Conservation (phyloP, 2,113 vertebrate species). For the Cichladusa arquata region DNA sequence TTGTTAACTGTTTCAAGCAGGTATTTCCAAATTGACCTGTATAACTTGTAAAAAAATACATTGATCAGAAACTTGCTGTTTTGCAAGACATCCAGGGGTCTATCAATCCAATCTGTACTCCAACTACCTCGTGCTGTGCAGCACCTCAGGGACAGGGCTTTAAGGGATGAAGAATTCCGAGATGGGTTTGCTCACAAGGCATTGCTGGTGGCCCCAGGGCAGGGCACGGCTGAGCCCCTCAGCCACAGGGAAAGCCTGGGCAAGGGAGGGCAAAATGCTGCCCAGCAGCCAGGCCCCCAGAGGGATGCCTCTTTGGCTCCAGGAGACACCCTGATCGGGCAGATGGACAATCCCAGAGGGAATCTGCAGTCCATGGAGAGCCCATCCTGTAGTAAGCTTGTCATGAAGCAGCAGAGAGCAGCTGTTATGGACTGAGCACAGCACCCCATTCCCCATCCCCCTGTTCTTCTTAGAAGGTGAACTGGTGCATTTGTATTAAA, state of each 20-base stretch:
- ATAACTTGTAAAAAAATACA: neutral
- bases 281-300: accelerated
- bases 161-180: neutral
- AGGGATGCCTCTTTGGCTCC: too few species aligned
- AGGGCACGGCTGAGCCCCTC: neutral
- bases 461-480: neutral
- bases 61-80: neutral
- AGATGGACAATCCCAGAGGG: neutral
- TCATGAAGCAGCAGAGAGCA: neutral
- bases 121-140: neutral
- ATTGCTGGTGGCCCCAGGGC: accelerated
- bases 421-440: accelerated
- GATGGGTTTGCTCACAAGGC: neutral
- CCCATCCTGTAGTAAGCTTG: neutral
- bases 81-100: neutral
- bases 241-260: accelerated
- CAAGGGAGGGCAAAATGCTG: neutral
- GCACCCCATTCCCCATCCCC: accelerated
- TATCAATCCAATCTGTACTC: neutral
- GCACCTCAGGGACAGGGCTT: accelerated
- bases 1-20: neutral
- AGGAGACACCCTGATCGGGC: accelerated
- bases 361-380: neutral
- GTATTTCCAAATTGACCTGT: neutral
- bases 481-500: neutral